phyloP scores from a whole-genome alignment of 2,113 vertebrate species.

The Sander vitreus region DNA sequence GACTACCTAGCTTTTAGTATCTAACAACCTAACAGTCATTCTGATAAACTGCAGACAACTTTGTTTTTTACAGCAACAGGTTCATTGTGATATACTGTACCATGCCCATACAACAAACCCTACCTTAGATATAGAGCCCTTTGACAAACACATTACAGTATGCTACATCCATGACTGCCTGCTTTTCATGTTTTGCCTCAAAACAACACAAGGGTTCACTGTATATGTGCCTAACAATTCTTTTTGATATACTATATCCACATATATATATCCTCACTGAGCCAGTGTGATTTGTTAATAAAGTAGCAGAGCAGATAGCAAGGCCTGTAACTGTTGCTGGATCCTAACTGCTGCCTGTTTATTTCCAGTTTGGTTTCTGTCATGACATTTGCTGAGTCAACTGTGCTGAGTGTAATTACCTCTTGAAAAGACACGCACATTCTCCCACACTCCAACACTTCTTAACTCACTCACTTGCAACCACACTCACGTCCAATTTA shows the following conservation, averaged over 20 bases:
- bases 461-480: slow-evolving; percentile 18
- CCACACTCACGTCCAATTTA: slow-evolving; percentile 34
- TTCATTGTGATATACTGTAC: slow-evolving; percentile 37
- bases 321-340: background rate
- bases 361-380: slow-evolving; percentile 44
- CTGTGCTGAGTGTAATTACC: slow-evolving; percentile 15
- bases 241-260: slow-evolving; percentile 33
- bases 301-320: slow-evolving; percentile 1
- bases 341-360: slow-evolving; percentile 15
- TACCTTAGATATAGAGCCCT: slow-evolving; percentile 60
- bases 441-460: slow-evolving; percentile 15
- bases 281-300: slow-evolving; percentile 12
- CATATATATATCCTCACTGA: slow-evolving; percentile 21
- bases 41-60: slow-evolving; percentile 42
- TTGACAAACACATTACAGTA: slow-evolving; percentile 47
- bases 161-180: slow-evolving; percentile 69
- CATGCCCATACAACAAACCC: slow-evolving; percentile 15
- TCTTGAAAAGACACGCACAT: slow-evolving; percentile 26
- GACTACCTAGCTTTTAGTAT: slow-evolving; percentile 20
- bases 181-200: slow-evolving; percentile 39
- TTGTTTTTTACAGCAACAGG: slow-evolving; percentile 38
- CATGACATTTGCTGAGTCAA: slow-evolving; percentile 40
- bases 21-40: slow-evolving; percentile 38
- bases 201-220: slow-evolving; percentile 42
- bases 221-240: slow-evolving; percentile 52